Conservation (phyloP, 2,113 vertebrate genomes). For the Hystrix brachyura region DNA sequence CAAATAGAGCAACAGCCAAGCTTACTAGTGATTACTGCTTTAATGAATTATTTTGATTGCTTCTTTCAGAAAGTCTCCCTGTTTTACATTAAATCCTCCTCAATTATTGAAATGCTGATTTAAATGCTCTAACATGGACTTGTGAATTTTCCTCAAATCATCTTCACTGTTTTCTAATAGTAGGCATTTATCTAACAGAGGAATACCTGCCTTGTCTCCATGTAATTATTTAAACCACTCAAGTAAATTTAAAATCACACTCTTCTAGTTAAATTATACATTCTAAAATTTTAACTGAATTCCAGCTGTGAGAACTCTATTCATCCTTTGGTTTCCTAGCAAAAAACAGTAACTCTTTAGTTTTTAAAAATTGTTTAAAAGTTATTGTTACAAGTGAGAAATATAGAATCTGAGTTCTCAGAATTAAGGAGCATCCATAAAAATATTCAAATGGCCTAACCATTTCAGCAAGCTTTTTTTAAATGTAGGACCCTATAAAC, state of each 20-base stretch:
- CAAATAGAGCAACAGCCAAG: slow-evolving; percentile 73
- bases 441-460: slow-evolving; percentile 39
- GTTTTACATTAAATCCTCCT: slow-evolving; percentile 83
- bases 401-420: not conserved
- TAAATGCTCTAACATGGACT: slow-evolving; percentile 80
- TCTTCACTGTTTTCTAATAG: slow-evolving; percentile 83
- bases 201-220: slow-evolving; percentile 74
- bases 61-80: slow-evolving; percentile 85
- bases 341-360: slow-evolving; percentile 16
- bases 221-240: slow-evolving; percentile 79
- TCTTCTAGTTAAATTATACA: slow-evolving; percentile 72
- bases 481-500: not conserved
- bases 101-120: slow-evolving; percentile 87
- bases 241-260: slow-evolving; percentile 78
- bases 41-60: slow-evolving; percentile 88
- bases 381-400: slow-evolving; percentile 14
- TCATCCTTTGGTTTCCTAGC: slow-evolving; percentile 9
- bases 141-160: slow-evolving; percentile 83
- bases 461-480: slow-evolving; percentile 2
- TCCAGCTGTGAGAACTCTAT: slow-evolving; percentile 26
- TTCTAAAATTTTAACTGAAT: slow-evolving; percentile 69
- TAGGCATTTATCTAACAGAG: slow-evolving; percentile 82
- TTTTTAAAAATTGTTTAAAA: not conserved
- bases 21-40: slow-evolving; percentile 81
- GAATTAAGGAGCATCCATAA: slow-evolving; percentile 14